Evolutionary conservation across 2,113 vertebrate species (phyloP).

Genomic region (Phaethornis superciliosus): DNA sequence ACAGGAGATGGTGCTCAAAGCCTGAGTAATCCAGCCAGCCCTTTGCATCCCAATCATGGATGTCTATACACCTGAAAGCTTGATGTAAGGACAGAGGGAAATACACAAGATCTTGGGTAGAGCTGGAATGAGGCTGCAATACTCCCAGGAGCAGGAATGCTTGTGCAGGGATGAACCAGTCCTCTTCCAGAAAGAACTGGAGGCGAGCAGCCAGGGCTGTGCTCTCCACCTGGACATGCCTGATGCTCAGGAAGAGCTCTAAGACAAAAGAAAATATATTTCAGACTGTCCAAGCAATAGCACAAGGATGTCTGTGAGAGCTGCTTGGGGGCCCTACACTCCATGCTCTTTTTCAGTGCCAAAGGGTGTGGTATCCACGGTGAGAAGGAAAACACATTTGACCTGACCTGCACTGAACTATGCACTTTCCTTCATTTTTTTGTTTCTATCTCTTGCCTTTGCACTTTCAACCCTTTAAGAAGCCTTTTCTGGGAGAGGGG

Average conservation of each 20-base stretch:
- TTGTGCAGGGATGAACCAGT: fast-evolving
- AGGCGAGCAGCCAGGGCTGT: not conserved
- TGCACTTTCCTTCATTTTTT: not conserved
- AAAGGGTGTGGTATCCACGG: not conserved
- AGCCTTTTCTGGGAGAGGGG: not conserved
- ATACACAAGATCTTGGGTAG: not conserved
- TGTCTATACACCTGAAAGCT: not conserved
- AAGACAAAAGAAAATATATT: not conserved
- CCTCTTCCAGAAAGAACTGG: not conserved
- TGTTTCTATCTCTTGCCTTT: not conserved
- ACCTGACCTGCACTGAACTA: not conserved
- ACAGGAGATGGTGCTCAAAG: constrained; percentile 57
- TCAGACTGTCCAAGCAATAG: not conserved
- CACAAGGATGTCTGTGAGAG: not conserved
- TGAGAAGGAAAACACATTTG: not conserved
- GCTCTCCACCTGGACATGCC: not conserved
- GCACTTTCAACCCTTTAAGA: not conserved
- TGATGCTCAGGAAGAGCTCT: not conserved
- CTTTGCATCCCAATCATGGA: not conserved
- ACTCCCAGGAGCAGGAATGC: not conserved
- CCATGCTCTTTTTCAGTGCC: not conserved
- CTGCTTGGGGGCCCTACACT: not conserved
- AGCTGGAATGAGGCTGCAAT: not conserved
- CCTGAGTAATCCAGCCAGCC: not conserved
- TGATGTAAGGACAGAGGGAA: not conserved